Percentiles rank a stretch among this genome's conserved stretches.
Conservation (phyloP, 2,113 vertebrate genomes). For the Crocuta crocuta region DNA sequence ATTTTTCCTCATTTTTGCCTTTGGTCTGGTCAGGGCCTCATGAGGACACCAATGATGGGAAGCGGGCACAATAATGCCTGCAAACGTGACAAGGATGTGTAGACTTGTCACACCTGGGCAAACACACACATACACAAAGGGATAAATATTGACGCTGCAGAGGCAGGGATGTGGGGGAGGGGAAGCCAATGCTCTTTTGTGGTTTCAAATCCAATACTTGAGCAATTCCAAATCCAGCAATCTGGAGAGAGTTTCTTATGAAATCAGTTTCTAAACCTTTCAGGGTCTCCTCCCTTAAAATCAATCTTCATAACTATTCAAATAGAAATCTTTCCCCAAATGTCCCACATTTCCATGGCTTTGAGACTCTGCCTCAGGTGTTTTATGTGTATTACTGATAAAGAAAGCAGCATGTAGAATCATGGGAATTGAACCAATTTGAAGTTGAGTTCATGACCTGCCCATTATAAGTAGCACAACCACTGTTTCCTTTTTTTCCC, state of each 20-base stretch:
- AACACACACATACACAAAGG: background rate
- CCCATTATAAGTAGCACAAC: background rate
- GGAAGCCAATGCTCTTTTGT: fast-evolving
- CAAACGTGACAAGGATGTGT: background rate
- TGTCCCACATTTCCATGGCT: background rate
- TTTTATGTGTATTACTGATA: background rate
- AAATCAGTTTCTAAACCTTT: background rate
- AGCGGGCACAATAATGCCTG: background rate
- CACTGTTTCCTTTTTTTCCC: background rate
- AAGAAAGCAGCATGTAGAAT: background rate
- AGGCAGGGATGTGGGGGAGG: fast-evolving
- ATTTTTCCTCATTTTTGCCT: background rate
- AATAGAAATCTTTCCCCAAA: background rate
- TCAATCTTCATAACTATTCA: background rate
- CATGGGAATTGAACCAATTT: background rate
- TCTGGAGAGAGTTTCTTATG: background rate
- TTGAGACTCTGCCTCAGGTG: background rate
- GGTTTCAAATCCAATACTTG: background rate
- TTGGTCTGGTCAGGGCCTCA: background rate
- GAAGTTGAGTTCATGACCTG: background rate
- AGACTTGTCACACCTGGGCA: background rate
- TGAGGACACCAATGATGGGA: background rate
- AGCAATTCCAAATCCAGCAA: background rate
- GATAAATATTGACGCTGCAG: background rate
- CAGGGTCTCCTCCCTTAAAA: background rate